Conservation (phyloP, 2,888 invertebrate species). For the Chirona hameri region DNA sequence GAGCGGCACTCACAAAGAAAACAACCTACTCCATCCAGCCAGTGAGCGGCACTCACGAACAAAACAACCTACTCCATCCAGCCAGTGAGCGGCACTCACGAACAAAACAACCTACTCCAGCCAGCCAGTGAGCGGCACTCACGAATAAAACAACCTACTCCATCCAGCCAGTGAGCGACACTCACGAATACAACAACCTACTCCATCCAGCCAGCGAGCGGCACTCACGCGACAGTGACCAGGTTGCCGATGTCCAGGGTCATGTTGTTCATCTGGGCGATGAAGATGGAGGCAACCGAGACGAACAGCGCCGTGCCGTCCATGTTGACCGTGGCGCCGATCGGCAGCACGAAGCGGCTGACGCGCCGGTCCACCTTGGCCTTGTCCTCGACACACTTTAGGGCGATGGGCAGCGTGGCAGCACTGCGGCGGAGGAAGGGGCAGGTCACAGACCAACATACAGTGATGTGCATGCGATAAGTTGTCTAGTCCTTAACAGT, state of each 20-base stretch:
- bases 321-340: conserved; percentile 91
- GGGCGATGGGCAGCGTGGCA: conserved; percentile 82
- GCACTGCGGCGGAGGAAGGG: conserved; percentile 55
- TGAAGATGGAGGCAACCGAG: conserved; percentile 78
- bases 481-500: background rate
- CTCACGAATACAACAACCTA: too few species aligned
- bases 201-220: too few species aligned
- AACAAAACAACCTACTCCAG: too few species aligned
- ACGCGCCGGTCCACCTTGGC: conserved; percentile 74
- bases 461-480: background rate
- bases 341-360: conserved; percentile 81
- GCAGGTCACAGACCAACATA: background rate
- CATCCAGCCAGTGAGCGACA: too few species aligned
- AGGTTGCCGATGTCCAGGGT: conserved; percentile 74
- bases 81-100: too few species aligned
- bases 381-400: conserved; percentile 79
- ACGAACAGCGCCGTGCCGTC: conserved; percentile 86
- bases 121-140: too few species aligned
- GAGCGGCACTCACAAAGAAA: too few species aligned
- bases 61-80: too few species aligned
- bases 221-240: conserved; percentile 75
- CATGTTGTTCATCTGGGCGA: conserved; percentile 82
- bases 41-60: too few species aligned
- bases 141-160: too few species aligned
- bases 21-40: too few species aligned